phyloP scores from a whole-genome alignment of 2,797 vertebrate species.

The Aratinga solstitialis region DNA sequence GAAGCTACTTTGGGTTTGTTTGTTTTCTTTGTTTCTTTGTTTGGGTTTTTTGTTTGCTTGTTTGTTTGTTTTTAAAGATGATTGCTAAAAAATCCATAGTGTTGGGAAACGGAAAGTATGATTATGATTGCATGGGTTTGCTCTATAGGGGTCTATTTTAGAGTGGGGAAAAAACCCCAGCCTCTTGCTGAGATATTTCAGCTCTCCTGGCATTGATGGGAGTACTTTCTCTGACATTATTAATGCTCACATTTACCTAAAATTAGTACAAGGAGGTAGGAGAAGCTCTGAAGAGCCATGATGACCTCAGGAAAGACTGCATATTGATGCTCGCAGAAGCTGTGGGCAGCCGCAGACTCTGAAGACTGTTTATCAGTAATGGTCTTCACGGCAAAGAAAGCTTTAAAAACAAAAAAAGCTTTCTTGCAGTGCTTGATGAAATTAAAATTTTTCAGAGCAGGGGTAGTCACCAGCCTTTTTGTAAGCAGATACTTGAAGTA shows the following conservation, averaged over 20 bases:
- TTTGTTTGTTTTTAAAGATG: neutral
- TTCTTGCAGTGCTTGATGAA: neutral
- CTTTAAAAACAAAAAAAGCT: neutral
- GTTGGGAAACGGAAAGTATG: neutral
- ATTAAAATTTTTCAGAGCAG: neutral
- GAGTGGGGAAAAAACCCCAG: rapidly evolving
- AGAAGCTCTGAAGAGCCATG: neutral
- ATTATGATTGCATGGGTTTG: neutral
- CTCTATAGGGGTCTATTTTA: neutral
- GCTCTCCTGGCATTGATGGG: neutral
- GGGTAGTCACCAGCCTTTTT: neutral
- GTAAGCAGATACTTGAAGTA: neutral
- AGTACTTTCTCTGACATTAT: neutral
- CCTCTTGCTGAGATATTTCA: neutral
- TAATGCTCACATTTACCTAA: neutral
- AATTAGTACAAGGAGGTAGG: neutral
- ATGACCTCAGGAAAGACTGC: neutral
- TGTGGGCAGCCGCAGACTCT: neutral
- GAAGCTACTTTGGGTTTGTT: neutral
- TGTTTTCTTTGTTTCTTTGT: neutral
- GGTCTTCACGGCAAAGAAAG: neutral
- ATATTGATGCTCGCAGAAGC: neutral
- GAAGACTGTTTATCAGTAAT: neutral
- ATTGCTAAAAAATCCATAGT: neutral
- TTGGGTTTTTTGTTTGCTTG: neutral